A percentile compares a stretch with the other conserved stretches of the same genome.
These are phyloP conservation scores for Bagarius yarrelli DNA, from an alignment of 2,113 vertebrate genomes.

Conservation along the genomic window DNA sequence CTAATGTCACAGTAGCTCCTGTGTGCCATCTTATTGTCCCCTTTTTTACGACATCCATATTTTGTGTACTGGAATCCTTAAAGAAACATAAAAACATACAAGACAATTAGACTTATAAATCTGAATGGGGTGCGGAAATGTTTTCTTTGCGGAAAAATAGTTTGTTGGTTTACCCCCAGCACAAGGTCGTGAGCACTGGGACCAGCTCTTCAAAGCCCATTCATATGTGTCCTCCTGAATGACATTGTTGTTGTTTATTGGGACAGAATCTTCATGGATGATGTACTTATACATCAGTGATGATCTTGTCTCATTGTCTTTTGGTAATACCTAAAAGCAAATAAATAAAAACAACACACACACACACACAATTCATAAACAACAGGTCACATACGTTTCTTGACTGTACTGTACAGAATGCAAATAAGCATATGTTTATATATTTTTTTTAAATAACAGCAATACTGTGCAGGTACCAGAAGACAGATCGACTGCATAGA, in stretches of 20 bases:
- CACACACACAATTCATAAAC: not conserved
- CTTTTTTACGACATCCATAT: slow-evolving; percentile 92
- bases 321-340: slow-evolving; percentile 81
- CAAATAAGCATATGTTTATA: slow-evolving; percentile 20
- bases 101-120: not conserved
- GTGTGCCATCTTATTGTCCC: slow-evolving; percentile 92
- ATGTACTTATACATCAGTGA: slow-evolving; percentile 93
- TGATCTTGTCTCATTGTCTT: slow-evolving; percentile 87
- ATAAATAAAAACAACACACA: slow-evolving; percentile 6
- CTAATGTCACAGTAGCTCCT: slow-evolving; percentile 86
- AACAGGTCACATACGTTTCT: not conserved
- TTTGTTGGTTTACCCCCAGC: slow-evolving; percentile 79
- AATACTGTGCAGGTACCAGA: not conserved
- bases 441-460: too few species aligned
- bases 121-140: not conserved
- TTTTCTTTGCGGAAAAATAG: not conserved
- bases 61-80: slow-evolving; percentile 94
- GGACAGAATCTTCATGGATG: slow-evolving; percentile 93
- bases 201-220: slow-evolving; percentile 98
- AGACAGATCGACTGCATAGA: slow-evolving; percentile 21
- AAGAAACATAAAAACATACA: not conserved
- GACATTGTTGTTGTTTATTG: slow-evolving; percentile 93
- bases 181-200: slow-evolving; percentile 89
- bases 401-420: not conserved
- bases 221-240: slow-evolving; percentile 92